These are phyloP conservation scores for Platypus cylindrus DNA, from an alignment of 2,888 invertebrate species.

Conservation along the genomic window DNA sequence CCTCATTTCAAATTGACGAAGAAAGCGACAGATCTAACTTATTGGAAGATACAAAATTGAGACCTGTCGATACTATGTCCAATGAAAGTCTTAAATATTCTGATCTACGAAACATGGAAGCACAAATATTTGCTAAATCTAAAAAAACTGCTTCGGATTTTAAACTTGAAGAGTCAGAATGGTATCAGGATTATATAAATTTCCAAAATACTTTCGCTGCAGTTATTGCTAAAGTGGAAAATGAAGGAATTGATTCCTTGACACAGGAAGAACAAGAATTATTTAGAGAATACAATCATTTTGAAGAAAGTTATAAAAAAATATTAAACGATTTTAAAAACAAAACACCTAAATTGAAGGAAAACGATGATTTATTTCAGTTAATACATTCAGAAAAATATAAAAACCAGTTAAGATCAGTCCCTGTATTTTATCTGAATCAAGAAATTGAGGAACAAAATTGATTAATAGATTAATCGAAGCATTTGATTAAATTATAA, in stretches of 20 bases:
- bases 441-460: constrained; percentile 2
- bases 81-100: constrained; percentile 8
- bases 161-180: constrained; percentile 19
- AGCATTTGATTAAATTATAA: too few species aligned
- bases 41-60: constrained; percentile 3
- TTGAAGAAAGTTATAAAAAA: constrained; percentile 18
- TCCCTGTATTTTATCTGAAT: constrained; percentile 16
- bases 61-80: constrained; percentile 2
- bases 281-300: constrained; percentile 19
- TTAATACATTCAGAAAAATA: constrained; percentile 18
- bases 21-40: constrained; percentile 6
- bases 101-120: constrained; percentile 18
- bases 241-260: constrained; percentile 11
- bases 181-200: constrained; percentile 21
- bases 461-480: too few species aligned
- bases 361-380: constrained; percentile 15
- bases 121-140: constrained; percentile 24
- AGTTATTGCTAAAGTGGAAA: constrained; percentile 16
- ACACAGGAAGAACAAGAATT: constrained; percentile 18
- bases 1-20: too few species aligned
- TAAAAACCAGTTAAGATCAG: constrained; percentile 11
- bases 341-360: constrained; percentile 12
- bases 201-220: constrained; percentile 19
- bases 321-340: constrained; percentile 15
- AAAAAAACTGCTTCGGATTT: constrained; percentile 18